Percentiles rank a stretch among this genome's conserved stretches.
phyloP scores from a whole-genome alignment of 1,140 invertebrate genomes.

The Mactra quadrangularis region DNA sequence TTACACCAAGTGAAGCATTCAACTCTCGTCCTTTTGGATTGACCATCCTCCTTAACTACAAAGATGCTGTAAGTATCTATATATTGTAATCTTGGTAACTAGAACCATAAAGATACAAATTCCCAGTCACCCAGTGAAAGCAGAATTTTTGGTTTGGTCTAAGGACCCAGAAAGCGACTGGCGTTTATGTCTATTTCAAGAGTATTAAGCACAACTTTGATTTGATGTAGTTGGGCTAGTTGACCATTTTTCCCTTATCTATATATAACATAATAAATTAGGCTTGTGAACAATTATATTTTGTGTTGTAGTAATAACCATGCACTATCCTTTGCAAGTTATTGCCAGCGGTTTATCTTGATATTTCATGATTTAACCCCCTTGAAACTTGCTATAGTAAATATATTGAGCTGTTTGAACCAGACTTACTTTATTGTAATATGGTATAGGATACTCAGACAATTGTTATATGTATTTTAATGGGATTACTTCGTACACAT shows the following conservation, averaged over 20 bases:
- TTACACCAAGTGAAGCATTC: constrained; percentile 97
- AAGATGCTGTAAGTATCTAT: constrained; percentile 87
- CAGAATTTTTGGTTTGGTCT: too few relatives aligned
- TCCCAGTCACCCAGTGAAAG: neutral
- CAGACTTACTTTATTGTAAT: constrained; percentile 1
- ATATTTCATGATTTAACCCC: constrained; percentile 10
- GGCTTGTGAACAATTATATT: too few relatives aligned
- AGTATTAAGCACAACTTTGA: too few relatives aligned
- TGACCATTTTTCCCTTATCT: too few relatives aligned
- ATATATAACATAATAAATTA: too few relatives aligned
- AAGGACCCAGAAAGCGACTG: too few relatives aligned
- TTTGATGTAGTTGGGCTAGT: too few relatives aligned
- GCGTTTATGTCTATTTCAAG: too few relatives aligned
- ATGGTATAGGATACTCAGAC: constrained; percentile 37
- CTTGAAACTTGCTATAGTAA: constrained; percentile 50
- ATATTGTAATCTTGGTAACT: neutral
- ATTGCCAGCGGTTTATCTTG: constrained; percentile 40
- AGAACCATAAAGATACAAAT: neutral
- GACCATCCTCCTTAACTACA: constrained; percentile 96
- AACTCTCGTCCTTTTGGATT: constrained; percentile 98
- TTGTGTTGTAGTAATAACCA: too few relatives aligned
- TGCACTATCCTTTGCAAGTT: constrained; percentile 36
- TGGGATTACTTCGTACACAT: too few relatives aligned
- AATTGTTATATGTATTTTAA: neutral
- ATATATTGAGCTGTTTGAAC: constrained; percentile 47